Conservation (phyloP, 2,113 vertebrate species). For the Chlorodrepanis virens region DNA sequence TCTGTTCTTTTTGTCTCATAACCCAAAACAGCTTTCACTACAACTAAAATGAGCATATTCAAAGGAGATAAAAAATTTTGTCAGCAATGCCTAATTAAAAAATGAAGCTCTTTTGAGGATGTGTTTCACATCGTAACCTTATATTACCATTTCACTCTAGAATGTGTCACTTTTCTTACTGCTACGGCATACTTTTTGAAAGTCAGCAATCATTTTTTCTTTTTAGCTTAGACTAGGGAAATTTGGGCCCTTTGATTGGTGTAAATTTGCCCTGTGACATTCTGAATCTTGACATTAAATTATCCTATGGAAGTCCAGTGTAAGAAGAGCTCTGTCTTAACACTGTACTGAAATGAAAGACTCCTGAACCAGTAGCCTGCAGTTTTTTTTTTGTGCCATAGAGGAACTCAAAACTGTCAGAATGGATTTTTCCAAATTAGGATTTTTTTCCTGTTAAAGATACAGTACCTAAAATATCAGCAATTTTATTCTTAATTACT, state of each 20-base stretch:
- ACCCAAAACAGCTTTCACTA: neutral
- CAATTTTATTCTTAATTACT: neutral
- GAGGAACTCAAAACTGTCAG: conserved; percentile 33
- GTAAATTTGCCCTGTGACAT: neutral
- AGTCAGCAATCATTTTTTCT: neutral
- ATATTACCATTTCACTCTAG: neutral
- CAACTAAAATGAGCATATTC: neutral
- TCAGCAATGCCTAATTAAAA: neutral
- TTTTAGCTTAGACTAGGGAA: neutral
- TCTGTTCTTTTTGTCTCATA: neutral
- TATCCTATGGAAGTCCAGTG: neutral
- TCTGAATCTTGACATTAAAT: neutral
- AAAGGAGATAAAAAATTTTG: neutral
- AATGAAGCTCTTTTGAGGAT: neutral
- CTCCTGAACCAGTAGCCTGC: neutral
- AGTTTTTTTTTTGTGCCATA: neutral
- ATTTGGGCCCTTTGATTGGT: neutral
- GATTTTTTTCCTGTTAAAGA: neutral
- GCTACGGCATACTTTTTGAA: neutral
- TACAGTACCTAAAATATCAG: neutral
- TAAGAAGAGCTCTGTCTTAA: neutral
- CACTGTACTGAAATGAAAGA: neutral
- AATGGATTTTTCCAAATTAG: neutral
- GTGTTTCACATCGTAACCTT: neutral
- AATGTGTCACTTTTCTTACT: neutral